Evolutionary conservation across 2,113 vertebrate species (phyloP), one percentile per base, ranked within the genome.

Genomic region (Sigmodon hispidus): DNA sequence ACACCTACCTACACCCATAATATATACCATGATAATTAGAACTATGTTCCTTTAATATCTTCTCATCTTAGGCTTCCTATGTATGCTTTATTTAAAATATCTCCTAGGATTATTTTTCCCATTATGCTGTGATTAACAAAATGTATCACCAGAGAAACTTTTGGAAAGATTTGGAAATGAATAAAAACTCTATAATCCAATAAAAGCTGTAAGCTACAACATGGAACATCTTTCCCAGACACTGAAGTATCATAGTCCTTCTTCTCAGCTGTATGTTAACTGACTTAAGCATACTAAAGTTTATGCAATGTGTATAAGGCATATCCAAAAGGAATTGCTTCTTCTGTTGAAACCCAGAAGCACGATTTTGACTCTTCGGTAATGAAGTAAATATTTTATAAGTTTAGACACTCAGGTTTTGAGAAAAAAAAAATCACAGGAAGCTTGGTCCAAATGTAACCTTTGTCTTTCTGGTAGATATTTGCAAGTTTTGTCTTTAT

Each of bases 321-420:
- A 95, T 96, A 95, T 96, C 96, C 95, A 96, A 90, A 70, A 97
- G 97, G 96, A 98, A 95, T 91, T 98, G 57, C 31, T 95, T 94
- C 80, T 97, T 76, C 22, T 26, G 88, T 59, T 95, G 86, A 97
- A 97, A 76, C 24, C 93, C 93, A 10, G 43, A 65, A 97, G 52
- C n/a, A 84, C 92, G 76, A 93, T 90, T 97, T 98, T 98, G 96
- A 97, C 95, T 97, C 96, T 97, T 98, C 93, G 98, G 98, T 36
- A 98, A 95, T 65, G n/a, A 26, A 43, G 91, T 97, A 70, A 98
- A 97, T 97, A 98, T 98, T 98, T 98, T 87, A 98, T 96, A 94
- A 97, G 77, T 80, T 96, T 94, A 96, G 96, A 98, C 96, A 69
- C 84, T 94, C 90, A 97, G 59, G n/a, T 95, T 95, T 87, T 89